These are phyloP conservation scores for Gari tellinella DNA, from an alignment of 2,888 invertebrate genomes.

Conservation along the genomic window DNA sequence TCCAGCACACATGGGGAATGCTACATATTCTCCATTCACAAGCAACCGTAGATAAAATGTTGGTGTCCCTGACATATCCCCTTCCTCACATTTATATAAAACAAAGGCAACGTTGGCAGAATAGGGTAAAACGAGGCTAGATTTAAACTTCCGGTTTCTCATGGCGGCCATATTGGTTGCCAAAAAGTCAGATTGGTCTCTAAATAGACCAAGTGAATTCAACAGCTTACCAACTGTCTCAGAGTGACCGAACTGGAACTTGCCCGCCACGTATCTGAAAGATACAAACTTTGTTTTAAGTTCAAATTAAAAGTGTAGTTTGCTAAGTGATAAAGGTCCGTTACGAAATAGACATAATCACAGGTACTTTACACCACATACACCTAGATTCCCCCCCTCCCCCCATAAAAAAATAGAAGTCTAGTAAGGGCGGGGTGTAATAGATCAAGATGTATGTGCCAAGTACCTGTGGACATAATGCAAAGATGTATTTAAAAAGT, in stretches of 20 bases:
- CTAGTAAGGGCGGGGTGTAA: too few species aligned
- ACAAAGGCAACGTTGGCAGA: slow-evolving; percentile 82
- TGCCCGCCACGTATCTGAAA: slow-evolving; percentile 68
- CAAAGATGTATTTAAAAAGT: too few species aligned
- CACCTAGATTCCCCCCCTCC: too few species aligned
- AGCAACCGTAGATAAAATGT: slow-evolving; percentile 42
- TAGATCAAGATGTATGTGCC: too few species aligned
- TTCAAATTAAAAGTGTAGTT: too few species aligned
- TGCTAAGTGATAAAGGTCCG: too few species aligned
- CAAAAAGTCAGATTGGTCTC: slow-evolving; percentile 68
- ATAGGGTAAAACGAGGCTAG: slow-evolving; percentile 80
- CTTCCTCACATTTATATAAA: slow-evolving; percentile 79
- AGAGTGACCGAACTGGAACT: slow-evolving; percentile 80
- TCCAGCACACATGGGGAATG: slow-evolving; percentile 68
- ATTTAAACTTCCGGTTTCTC: slow-evolving; percentile 77
- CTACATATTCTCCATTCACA: slow-evolving; percentile 72
- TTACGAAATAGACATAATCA: too few species aligned
- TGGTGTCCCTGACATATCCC: too few species aligned
- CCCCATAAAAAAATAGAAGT: too few species aligned
- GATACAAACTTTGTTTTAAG: too few species aligned
- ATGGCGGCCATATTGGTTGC: slow-evolving; percentile 75
- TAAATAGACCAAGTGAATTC: slow-evolving; percentile 81
- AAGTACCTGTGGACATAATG: too few species aligned
- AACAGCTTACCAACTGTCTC: slow-evolving; percentile 78
- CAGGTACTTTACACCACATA: too few species aligned